These are phyloP conservation scores for Gastrophryne carolinensis DNA, from an alignment of 2,797 vertebrate species.

Conservation along the genomic window DNA sequence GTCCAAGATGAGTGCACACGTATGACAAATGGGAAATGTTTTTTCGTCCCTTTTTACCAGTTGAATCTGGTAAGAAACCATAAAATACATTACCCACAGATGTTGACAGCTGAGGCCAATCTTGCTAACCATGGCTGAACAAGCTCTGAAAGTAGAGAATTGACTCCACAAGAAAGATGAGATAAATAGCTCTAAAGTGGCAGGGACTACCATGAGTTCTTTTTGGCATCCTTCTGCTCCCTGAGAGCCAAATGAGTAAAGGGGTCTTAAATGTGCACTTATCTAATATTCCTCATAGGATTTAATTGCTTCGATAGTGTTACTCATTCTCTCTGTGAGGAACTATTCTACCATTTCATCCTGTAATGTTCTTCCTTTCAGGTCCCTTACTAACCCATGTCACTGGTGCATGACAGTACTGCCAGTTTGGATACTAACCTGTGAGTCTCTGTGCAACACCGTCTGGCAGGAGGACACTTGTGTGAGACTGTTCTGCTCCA, in stretches of 20 bases:
- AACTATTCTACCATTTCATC: neutral
- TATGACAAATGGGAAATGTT: no score
- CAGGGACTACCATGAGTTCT: no score
- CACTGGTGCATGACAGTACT: slow-evolving; percentile 24
- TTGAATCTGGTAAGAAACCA: no score
- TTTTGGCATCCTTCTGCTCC: no score
- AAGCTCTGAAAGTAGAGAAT: no score
- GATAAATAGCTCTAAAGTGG: no score
- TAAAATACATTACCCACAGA: no score
- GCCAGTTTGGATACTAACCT: slow-evolving; percentile 32
- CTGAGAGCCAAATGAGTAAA: neutral
- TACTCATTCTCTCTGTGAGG: neutral
- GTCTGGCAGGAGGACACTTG: neutral
- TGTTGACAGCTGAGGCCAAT: no score
- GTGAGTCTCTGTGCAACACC: neutral
- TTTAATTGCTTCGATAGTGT: neutral
- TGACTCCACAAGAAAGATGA: no score
- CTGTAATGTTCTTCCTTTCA: neutral
- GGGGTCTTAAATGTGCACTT: neutral
- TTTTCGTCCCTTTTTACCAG: no score
- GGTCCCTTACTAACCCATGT: slow-evolving; percentile 29
- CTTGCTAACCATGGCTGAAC: no score
- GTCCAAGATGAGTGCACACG: no score
- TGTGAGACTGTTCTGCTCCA: neutral
- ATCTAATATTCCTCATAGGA: neutral